Base-by-base conservation (phyloP, 2,113 vertebrate genomes). In the Columbina picui region DNA sequence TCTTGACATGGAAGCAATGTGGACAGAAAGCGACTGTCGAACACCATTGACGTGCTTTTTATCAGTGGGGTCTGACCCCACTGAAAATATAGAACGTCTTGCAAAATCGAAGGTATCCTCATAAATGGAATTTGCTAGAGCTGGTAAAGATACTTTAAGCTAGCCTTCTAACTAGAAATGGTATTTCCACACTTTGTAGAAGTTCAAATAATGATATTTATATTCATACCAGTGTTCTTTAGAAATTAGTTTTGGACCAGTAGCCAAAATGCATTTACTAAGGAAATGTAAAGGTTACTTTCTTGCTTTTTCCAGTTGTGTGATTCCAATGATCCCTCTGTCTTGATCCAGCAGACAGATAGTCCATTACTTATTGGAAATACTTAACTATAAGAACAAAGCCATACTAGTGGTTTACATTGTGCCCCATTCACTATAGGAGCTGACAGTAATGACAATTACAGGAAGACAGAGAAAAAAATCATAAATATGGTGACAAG, bases 31-130 rank as follows among this genome's bases (percentile, higher is more conserved):
- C 9, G 97, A 98, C 94, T 97, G 78, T 88, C 95, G 93, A 87
- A 98, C 98, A 5, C 98, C 98, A 19, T 89, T 99, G 94, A 97
- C 98, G 2, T 99, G 99, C 60, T 98, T 99, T 90, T 97, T 99
- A 50, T 98, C 98, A 3, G 96, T 98, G 98, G 99, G 98, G 2
- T 99, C 98, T 7, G 98, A 99, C 88, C 98, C 98, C 25, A 98
- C 98, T 2, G 98, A 99, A 95, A 98, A 98, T 89, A 98, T 98
- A 56, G 98, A 98, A 96, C 94, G 95, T 41, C 97, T 99, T 36
- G 98, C 98, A 91, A 98, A 98, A 95, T 97, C 86, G 63, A 99
- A 98, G 98, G 98, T 98, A 97, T 32, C 7, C 10, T 78, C 34
- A 6, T 53, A 64, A 73, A 41, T 14, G 61, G 32, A 63, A 8